phyloP scores from a whole-genome alignment of 2,113 vertebrate genomes.

The Crocuta crocuta region DNA sequence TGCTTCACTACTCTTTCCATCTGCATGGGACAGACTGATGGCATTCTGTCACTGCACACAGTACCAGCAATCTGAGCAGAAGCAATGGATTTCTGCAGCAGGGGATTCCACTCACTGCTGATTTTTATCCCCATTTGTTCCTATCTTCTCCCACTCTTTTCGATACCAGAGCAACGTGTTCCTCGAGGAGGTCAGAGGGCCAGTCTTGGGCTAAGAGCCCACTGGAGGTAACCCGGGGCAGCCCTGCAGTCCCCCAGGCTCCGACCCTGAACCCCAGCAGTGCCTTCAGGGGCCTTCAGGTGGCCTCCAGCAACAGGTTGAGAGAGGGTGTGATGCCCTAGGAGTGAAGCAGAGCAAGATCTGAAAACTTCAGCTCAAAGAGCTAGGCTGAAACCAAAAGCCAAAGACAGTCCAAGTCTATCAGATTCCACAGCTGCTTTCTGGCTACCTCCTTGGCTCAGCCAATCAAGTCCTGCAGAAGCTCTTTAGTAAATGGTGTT shows the following conservation, averaged over 20 bases:
- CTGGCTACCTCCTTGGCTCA: fast-evolving
- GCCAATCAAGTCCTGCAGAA: not conserved
- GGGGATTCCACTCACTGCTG: not conserved
- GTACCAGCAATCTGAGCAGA: not conserved
- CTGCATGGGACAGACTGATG: constrained; percentile 80
- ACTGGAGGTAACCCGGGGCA: not conserved
- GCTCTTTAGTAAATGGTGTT: not conserved
- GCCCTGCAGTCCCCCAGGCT: not conserved
- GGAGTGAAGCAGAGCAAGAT: fast-evolving
- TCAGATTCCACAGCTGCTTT: fast-evolving
- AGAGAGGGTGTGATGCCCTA: not conserved
- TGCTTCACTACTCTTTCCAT: constrained; percentile 89
- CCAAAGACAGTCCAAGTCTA: fast-evolving
- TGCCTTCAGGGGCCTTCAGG: not conserved
- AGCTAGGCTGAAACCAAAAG: not conserved
- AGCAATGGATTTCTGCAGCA: not conserved
- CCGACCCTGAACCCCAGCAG: not conserved
- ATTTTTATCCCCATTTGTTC: not conserved
- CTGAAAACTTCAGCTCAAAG: not conserved
- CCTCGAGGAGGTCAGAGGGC: not conserved
- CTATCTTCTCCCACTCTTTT: constrained; percentile 33
- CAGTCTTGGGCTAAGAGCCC: not conserved
- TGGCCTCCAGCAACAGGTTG: not conserved
- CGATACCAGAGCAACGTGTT: not conserved
- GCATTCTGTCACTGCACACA: not conserved